phyloP scores from a whole-genome alignment of 35 echinoderm and acorn worm species.

The Anneissia japonica region DNA sequence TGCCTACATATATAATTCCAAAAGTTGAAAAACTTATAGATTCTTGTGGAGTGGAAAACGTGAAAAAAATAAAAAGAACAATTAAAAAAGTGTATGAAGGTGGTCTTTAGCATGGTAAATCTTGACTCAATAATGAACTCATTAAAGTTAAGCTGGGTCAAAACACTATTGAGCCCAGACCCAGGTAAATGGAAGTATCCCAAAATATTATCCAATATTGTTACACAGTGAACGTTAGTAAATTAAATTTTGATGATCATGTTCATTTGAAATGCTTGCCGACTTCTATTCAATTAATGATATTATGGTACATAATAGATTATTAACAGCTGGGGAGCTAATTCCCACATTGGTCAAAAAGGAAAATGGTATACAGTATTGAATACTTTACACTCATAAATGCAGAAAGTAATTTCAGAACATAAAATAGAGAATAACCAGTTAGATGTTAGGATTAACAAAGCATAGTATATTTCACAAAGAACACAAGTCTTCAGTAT shows the following conservation, averaged over 20 bases:
- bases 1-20: not conserved
- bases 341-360: not conserved
- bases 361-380: not conserved
- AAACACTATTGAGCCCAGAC: not conserved
- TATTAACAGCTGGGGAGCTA: not conserved
- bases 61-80: not conserved
- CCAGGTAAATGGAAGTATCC: not conserved
- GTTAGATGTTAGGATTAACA: too few species aligned
- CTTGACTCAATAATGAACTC: not conserved
- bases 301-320: not conserved
- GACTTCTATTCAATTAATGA: not conserved
- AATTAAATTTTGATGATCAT: too few species aligned
- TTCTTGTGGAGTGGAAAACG: not conserved
- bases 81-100: not conserved
- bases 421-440: too few species aligned
- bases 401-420: too few species aligned
- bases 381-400: not conserved
- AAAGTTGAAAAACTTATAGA: not conserved
- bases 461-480: too few species aligned
- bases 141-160: not conserved
- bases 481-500: too few species aligned
- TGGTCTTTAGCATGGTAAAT: not conserved
- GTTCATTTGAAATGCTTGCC: not conserved
- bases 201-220: not conserved
- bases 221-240: not conserved